A percentile compares a stretch with the other conserved stretches of the same genome.
phyloP scores from a whole-genome alignment of 2,888 invertebrate genomes.

The Nudaria mundana region DNA sequence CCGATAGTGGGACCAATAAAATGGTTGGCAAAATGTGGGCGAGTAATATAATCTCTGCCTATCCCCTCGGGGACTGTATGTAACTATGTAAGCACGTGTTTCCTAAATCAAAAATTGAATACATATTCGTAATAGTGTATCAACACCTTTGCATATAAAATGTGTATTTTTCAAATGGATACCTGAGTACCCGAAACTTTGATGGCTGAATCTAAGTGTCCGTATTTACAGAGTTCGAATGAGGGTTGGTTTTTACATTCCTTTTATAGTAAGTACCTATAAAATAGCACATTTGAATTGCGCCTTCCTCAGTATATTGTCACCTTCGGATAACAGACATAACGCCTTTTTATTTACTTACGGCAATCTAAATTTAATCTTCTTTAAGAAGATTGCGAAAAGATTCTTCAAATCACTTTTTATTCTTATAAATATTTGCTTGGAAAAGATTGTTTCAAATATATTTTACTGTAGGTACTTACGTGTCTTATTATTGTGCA shows the following conservation, averaged over 20 bases:
- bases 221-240: conserved; percentile 60
- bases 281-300: conserved; percentile 69
- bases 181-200: conserved; percentile 77
- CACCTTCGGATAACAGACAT: conserved; percentile 19
- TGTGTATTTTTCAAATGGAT: conserved; percentile 78
- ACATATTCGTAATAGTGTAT: conserved; percentile 4
- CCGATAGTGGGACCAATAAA: too few relatives aligned
- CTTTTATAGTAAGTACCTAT: conserved; percentile 69
- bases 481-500: too few relatives aligned
- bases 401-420: neutral
- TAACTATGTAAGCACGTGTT: too few relatives aligned
- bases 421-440: neutral
- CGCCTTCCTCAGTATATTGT: conserved; percentile 38
- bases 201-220: conserved; percentile 76
- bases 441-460: neutral
- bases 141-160: conserved; percentile 48
- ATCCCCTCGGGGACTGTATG: too few relatives aligned
- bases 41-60: too few relatives aligned
- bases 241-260: conserved; percentile 61
- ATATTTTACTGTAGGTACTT: too few relatives aligned
- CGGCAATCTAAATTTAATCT: conserved; percentile 25
- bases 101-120: too few relatives aligned
- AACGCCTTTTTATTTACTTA: conserved; percentile 29
- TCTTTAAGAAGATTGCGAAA: conserved; percentile 6
- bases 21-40: too few relatives aligned